Evolutionary conservation across 2,888 invertebrate genomes (phyloP), one percentile per base, ranked within the genome.

Genomic region (Spicauda simplicius): DNA sequence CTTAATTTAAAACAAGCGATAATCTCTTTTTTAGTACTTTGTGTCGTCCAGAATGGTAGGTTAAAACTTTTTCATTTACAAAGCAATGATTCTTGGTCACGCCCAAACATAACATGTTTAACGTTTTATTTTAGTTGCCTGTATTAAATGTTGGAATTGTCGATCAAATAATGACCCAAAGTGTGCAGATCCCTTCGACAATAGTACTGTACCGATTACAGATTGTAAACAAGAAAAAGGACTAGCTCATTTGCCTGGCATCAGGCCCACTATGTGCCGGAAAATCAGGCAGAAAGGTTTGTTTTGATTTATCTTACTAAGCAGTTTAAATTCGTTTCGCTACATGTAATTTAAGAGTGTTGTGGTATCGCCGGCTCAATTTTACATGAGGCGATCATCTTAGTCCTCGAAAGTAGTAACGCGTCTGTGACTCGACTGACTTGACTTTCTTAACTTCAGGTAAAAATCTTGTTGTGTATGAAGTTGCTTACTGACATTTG

Each of bases 131-230:
- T 62, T 81, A 96, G 96, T 93, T 72, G 83, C 89, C 59, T 92
- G 95, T 68, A 96, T 97, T 58, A 98, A 98, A 93, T 98, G 98
- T 81, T 98, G 98, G 98, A 96, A 96, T 63, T 98, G 98, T 80
- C 95, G 97, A 72, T 98, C 98, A 0, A 97, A 97, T 80, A 95
- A 95, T 66, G 98, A 98, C 87, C 97, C 97, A 0, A 97, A 97
- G 90, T 98, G 98, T 82, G 96, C 96, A 0, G 98, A 98, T 91
- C 98, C 98, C 0, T 98, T 98, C 79, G 98, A 98, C 84, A 98
- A 98, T 81, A 95, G 95, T 37, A 97, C 98, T 0, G 95, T 97
- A 69, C 97, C 97, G 0, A 97, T 98, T 60, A 96, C 96, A 0
- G 97, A 98, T 81, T 97, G 97, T 76, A 94, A 90, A 61, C 95